phyloP scores from a whole-genome alignment of 2,797 vertebrate genomes.

The Eidolon dupreanum region DNA sequence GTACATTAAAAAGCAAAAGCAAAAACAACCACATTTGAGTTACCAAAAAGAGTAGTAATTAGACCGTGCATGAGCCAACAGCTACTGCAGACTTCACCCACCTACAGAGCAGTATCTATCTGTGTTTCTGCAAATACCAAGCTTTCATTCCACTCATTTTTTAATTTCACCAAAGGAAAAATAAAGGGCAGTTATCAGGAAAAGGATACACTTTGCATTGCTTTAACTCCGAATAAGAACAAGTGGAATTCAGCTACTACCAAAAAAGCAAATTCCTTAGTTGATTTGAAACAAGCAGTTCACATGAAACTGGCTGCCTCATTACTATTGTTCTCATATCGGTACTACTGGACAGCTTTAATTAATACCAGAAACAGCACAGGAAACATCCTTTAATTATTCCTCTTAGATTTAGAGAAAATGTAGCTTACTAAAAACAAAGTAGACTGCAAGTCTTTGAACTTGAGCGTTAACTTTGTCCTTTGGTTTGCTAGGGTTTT shows the following conservation, averaged over 20 bases:
- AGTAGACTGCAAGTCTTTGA: slow-evolving; percentile 85
- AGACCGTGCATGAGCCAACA: not conserved
- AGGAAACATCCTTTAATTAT: slow-evolving; percentile 85
- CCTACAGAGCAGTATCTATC: not conserved
- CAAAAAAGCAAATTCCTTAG: slow-evolving; percentile 7
- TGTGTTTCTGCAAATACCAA: not conserved
- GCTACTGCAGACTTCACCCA: not conserved
- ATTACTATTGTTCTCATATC: slow-evolving; percentile 73
- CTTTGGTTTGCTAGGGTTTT: slow-evolving; percentile 79
- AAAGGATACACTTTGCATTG: not conserved
- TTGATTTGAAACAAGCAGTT: slow-evolving; percentile 75
- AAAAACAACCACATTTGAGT: slow-evolving; percentile 60
- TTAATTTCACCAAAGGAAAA: not conserved
- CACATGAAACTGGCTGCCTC: slow-evolving; percentile 67
- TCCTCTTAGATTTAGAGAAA: slow-evolving; percentile 78
- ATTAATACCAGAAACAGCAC: slow-evolving; percentile 77
- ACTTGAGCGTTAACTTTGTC: slow-evolving; percentile 82
- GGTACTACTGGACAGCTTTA: slow-evolving; percentile 72
- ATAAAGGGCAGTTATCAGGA: not conserved
- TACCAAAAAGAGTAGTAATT: slow-evolving; percentile 35
- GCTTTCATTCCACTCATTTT: not conserved
- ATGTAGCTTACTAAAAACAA: slow-evolving; percentile 78
- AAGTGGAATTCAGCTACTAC: slow-evolving; percentile 24
- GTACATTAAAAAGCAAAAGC: slow-evolving; percentile 57
- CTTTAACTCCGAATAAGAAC: not conserved